Evolutionary conservation across 92 coral and sea anemone species (phyloP).

Genomic region (Blastomussa wellsi): DNA sequence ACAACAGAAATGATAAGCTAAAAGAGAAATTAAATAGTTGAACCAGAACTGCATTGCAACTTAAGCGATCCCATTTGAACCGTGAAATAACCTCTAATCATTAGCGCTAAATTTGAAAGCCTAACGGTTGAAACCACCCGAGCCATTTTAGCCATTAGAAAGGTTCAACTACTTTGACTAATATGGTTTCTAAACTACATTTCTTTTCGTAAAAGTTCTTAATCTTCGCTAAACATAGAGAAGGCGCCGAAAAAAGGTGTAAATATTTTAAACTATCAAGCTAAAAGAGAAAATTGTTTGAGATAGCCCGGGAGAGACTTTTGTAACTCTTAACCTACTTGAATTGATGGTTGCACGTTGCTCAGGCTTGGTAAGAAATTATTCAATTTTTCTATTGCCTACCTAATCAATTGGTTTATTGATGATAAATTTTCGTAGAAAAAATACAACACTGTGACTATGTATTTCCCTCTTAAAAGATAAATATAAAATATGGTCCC

Average conservation of each 20-base stretch:
- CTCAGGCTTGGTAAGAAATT: background rate
- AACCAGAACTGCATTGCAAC: too few species aligned
- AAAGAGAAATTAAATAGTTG: too few species aligned
- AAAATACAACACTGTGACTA: conserved; percentile 25
- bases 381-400: conserved; percentile 19
- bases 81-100: too few species aligned
- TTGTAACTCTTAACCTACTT: background rate
- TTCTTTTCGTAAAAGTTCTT: background rate
- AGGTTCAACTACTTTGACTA: background rate
- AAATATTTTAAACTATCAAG: too few species aligned
- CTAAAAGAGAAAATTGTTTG: too few species aligned
- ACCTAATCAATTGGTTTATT: conserved; percentile 20
- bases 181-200: background rate
- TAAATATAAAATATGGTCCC: conserved; percentile 21
- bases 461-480: conserved; percentile 1
- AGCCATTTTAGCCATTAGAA: background rate
- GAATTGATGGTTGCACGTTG: background rate
- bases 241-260: background rate
- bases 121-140: too few species aligned
- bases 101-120: too few species aligned
- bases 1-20: too few species aligned
- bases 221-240: background rate
- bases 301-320: background rate
- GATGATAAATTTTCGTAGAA: conserved; percentile 24
- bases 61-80: too few species aligned